Percentiles rank a stretch among this genome's conserved stretches.
These are phyloP conservation scores for Thunnus maccoyii DNA, from an alignment of 2,113 vertebrate species.

Conservation along the genomic window DNA sequence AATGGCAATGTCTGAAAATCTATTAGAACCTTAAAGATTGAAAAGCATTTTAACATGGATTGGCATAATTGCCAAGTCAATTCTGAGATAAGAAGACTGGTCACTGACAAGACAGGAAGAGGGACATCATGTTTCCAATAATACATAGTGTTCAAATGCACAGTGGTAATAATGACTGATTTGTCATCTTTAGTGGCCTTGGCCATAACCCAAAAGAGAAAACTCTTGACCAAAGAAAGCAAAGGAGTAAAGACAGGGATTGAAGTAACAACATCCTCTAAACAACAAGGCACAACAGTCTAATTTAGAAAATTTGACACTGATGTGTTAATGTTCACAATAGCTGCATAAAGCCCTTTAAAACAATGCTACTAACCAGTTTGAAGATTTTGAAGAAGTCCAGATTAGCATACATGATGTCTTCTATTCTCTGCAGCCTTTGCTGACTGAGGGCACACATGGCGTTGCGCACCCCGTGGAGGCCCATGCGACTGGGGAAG, in stretches of 20 bases:
- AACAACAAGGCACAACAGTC: no score
- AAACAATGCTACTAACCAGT: constrained; percentile 84
- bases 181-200: neutral
- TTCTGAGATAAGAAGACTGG: constrained; percentile 1
- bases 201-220: neutral
- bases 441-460: constrained; percentile 93
- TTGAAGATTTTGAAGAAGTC: constrained; percentile 96
- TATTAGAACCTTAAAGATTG: neutral
- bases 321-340: neutral
- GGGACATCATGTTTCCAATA: neutral
- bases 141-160: constrained; percentile 4
- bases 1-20: neutral
- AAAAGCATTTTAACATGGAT: neutral
- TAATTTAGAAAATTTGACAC: no score
- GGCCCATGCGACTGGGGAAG: constrained; percentile 88
- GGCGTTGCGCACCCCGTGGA: constrained; percentile 85
- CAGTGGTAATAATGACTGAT: neutral
- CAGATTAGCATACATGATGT: constrained; percentile 91
- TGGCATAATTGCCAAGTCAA: neutral
- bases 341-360: neutral
- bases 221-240: no score
- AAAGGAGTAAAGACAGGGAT: neutral
- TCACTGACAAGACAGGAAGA: constrained; percentile 24
- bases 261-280: neutral
- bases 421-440: constrained; percentile 92